Evolutionary conservation across 2,113 vertebrate genomes (phyloP).

Genomic region (Pelecanoides urinatrix): DNA sequence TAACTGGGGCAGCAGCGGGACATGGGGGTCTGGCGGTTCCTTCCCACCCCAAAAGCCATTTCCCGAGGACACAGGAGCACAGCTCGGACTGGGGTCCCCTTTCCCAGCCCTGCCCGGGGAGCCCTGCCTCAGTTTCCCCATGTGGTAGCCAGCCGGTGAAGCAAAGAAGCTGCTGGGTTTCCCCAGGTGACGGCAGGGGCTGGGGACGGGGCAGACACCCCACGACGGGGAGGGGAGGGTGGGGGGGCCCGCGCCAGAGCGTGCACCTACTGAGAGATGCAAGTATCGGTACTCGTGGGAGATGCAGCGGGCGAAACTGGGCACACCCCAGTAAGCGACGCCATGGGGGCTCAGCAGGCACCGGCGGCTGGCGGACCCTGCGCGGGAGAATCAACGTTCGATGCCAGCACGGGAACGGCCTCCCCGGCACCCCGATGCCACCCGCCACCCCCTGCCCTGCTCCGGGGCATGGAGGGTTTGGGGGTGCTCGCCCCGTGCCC

Average conservation of each 20-base stretch:
- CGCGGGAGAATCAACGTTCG: accelerated
- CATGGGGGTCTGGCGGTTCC: accelerated
- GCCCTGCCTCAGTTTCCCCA: constrained; percentile 7
- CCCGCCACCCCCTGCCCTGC: accelerated
- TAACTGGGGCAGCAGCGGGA: neutral
- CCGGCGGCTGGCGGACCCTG: constrained; percentile 97
- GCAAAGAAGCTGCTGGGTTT: no score
- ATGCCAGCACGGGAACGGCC: accelerated
- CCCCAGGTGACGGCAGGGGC: neutral
- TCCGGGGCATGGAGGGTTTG: accelerated
- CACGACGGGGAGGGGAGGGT: accelerated
- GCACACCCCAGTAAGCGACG: constrained; percentile 95
- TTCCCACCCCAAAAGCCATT: neutral
- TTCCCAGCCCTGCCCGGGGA: neutral
- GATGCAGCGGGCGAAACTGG: constrained; percentile 98
- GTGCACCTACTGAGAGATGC: constrained; percentile 88
- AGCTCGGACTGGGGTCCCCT: neutral
- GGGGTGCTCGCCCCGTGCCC: neutral
- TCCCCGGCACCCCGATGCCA: accelerated
- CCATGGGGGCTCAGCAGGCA: constrained; percentile 96
- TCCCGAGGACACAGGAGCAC: neutral
- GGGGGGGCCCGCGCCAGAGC: neutral
- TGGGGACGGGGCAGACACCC: neutral
- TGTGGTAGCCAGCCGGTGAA: accelerated
- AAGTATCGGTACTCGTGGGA: constrained; percentile 97